Evolutionary conservation across 2,113 vertebrate genomes (phyloP).

Genomic region (Hemiscyllium ocellatum): DNA sequence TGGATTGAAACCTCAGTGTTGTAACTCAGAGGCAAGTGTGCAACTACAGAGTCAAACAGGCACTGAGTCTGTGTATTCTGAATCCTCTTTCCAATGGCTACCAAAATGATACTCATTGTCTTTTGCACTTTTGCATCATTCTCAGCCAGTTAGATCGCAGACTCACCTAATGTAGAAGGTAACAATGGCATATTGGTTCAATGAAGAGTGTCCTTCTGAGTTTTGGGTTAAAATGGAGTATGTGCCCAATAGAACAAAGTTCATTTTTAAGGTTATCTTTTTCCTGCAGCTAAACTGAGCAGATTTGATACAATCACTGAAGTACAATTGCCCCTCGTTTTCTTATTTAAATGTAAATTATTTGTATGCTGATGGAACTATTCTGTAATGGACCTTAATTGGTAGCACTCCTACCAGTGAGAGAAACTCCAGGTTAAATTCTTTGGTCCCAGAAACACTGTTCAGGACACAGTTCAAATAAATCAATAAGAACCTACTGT

Average conservation of each 20-base stretch:
- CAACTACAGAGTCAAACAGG: neutral
- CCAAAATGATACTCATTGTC: neutral
- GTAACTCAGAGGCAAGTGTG: neutral
- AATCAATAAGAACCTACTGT: neutral
- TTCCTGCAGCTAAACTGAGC: neutral
- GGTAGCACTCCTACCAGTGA: neutral
- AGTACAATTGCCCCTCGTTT: neutral
- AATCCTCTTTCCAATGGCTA: neutral
- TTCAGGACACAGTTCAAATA: neutral
- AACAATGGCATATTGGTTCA: neutral
- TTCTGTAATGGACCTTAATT: neutral
- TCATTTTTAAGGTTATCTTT: neutral
- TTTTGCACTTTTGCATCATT: neutral
- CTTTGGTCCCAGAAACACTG: neutral
- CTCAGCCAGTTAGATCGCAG: neutral
- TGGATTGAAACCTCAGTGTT: neutral
- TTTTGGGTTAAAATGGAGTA: neutral
- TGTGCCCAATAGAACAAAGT: neutral
- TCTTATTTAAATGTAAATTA: neutral
- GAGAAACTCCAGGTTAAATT: neutral
- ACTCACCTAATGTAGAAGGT: neutral
- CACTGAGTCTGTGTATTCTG: neutral
- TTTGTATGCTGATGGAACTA: neutral
- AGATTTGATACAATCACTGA: neutral
- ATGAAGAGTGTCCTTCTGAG: neutral